A percentile compares a stretch with the other conserved stretches of the same genome.
Conservation (phyloP, 2,113 vertebrate species). For the Rhadina sibilatrix region DNA sequence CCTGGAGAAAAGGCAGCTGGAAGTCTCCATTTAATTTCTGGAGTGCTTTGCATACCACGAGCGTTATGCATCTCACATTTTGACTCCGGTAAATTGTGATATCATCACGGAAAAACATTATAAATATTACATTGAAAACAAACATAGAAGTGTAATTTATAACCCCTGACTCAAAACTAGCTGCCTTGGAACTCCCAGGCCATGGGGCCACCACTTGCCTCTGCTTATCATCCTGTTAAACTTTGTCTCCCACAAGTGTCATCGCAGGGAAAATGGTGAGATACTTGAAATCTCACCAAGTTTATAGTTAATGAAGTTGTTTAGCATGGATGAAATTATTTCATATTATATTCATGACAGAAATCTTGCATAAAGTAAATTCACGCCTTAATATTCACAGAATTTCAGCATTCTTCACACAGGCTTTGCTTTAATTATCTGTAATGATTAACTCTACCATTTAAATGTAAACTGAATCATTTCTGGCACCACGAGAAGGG, state of each 20-base stretch:
- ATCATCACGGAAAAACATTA: neutral
- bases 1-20: neutral
- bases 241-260: neutral
- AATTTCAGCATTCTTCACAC: conserved; percentile 12
- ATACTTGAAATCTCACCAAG: neutral
- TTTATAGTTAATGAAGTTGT: neutral
- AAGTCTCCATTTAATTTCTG: neutral
- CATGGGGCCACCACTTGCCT: neutral
- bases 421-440: conserved; percentile 33
- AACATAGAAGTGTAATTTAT: neutral
- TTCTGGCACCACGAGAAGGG: neutral
- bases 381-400: neutral
- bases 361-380: neutral
- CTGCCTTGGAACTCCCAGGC: neutral
- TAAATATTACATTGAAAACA: neutral
- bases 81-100: neutral
- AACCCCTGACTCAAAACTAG: neutral
- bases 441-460: neutral
- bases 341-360: neutral
- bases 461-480: conserved; percentile 19
- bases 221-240: neutral
- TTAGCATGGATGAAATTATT: neutral
- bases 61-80: neutral
- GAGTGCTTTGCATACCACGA: neutral
- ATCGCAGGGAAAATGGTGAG: neutral